These are phyloP conservation scores for Triplophysa bombifrons DNA, from an alignment of 2,797 vertebrate species.

Conservation along the genomic window DNA sequence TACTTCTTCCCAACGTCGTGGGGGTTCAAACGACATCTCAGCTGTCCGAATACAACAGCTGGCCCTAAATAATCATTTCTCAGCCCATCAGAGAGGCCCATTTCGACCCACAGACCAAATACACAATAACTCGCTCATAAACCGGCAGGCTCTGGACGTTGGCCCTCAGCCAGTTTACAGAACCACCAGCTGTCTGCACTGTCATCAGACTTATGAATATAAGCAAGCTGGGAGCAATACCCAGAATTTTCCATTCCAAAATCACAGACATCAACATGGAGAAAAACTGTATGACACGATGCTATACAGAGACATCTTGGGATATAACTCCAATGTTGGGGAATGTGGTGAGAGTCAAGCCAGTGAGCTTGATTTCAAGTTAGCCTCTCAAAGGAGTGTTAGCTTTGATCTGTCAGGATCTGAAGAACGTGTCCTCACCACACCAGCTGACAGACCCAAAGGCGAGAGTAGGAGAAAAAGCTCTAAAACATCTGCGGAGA, in stretches of 20 bases:
- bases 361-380: conserved; percentile 60
- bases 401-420: conserved; percentile 72
- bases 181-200: conserved; percentile 61
- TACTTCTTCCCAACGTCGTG: conserved; percentile 4
- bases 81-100: conserved; percentile 34
- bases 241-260: conserved; percentile 23
- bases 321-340: conserved; percentile 53
- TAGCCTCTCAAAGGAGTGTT: conserved; percentile 64
- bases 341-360: conserved; percentile 44
- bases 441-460: conserved; percentile 45
- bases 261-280: conserved; percentile 20
- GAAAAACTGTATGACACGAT: conserved; percentile 43
- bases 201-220: conserved; percentile 61
- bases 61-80: conserved; percentile 39
- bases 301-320: conserved; percentile 60
- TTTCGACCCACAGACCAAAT: conserved; percentile 35
- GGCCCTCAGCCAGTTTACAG: conserved; percentile 43
- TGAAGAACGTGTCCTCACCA: conserved; percentile 48
- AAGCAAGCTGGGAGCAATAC: conserved; percentile 52
- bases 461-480: conserved; percentile 40
- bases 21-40: conserved; percentile 21
- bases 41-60: conserved; percentile 41
- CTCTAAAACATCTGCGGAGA: conserved; percentile 11
- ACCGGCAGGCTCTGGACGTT: conserved; percentile 41
- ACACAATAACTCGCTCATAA: conserved; percentile 12